These are phyloP conservation scores for Mycalesis mineus DNA, from an alignment of 2,888 invertebrate species.

Conservation along the genomic window DNA sequence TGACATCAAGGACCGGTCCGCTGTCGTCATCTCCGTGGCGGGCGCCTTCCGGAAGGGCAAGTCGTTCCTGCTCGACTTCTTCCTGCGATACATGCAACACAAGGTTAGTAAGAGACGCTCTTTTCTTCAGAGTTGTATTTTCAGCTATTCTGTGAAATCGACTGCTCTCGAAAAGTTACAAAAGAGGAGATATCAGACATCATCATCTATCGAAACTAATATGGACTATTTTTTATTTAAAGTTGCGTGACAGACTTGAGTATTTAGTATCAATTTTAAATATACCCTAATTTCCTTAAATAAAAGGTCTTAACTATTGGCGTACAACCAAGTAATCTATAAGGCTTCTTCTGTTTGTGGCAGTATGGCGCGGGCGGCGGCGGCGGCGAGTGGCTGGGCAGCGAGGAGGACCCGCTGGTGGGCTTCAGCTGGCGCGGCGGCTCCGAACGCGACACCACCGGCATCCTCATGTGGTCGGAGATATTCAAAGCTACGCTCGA, in stretches of 20 bases:
- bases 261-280: too few relatives aligned
- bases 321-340: too few relatives aligned
- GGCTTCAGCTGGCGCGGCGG: conserved; percentile 99
- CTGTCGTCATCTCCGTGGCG: conserved; percentile 96
- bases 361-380: conserved; percentile 44
- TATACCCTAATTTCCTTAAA: too few relatives aligned
- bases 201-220: too few relatives aligned
- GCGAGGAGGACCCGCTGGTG: conserved; percentile 86
- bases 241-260: too few relatives aligned
- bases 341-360: too few relatives aligned
- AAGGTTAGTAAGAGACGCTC: conserved; percentile 79
- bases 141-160: too few relatives aligned
- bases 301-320: too few relatives aligned
- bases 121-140: too few relatives aligned
- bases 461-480: conserved; percentile 97
- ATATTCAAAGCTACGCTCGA: conserved; percentile 88
- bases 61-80: conserved; percentile 98
- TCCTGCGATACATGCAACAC: conserved; percentile 93
- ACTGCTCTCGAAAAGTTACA: too few relatives aligned
- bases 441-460: conserved; percentile 96
- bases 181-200: too few relatives aligned
- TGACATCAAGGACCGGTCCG: conserved; percentile 88
- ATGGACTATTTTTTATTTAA: too few relatives aligned
- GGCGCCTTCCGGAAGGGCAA: conserved; percentile 99
- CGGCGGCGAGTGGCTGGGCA: conserved; percentile 89